Percentiles rank a stretch among this genome's conserved stretches.
Evolutionary conservation across 2,888 invertebrate species (phyloP).

Genomic region (Rhingia rostrata): DNA sequence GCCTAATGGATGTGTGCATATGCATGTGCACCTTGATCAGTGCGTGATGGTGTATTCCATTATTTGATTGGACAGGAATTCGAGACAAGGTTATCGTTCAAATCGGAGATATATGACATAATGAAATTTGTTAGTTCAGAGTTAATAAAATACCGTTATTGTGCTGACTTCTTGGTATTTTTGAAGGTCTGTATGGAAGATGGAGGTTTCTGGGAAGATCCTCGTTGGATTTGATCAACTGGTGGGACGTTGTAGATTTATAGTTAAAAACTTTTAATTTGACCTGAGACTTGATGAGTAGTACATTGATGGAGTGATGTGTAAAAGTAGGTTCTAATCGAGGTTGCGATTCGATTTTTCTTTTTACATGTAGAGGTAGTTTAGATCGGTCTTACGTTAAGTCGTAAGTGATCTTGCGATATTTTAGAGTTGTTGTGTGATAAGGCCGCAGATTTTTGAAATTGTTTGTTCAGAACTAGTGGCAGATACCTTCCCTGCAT

Average conservation of each 20-base stretch:
- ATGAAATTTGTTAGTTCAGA: conserved; percentile 34
- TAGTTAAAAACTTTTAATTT: too few species aligned
- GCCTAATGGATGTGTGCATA: conserved; percentile 37
- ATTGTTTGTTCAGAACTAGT: too few species aligned
- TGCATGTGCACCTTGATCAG: conserved; percentile 4
- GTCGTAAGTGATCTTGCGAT: too few species aligned
- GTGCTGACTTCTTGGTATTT: conserved; percentile 20
- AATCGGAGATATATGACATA: conserved; percentile 37
- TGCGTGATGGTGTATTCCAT: not conserved
- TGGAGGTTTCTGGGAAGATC: not conserved
- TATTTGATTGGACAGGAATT: conserved; percentile 17
- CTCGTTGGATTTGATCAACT: not conserved
- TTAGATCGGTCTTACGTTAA: too few species aligned
- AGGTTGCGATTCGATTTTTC: too few species aligned
- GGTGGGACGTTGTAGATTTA: not conserved
- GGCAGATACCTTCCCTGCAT: too few species aligned
- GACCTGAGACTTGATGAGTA: too few species aligned
- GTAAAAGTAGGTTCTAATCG: too few species aligned
- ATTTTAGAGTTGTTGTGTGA: too few species aligned
- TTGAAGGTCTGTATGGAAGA: not conserved
- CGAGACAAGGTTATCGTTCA: conserved; percentile 2
- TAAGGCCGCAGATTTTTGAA: too few species aligned
- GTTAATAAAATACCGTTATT: conserved; percentile 28
- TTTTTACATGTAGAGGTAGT: too few species aligned
- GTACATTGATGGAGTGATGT: too few species aligned